Evolutionary conservation across 2,888 invertebrate genomes (phyloP), one percentile per base, ranked within the genome.

Genomic region (Masnerella sp.): DNA sequence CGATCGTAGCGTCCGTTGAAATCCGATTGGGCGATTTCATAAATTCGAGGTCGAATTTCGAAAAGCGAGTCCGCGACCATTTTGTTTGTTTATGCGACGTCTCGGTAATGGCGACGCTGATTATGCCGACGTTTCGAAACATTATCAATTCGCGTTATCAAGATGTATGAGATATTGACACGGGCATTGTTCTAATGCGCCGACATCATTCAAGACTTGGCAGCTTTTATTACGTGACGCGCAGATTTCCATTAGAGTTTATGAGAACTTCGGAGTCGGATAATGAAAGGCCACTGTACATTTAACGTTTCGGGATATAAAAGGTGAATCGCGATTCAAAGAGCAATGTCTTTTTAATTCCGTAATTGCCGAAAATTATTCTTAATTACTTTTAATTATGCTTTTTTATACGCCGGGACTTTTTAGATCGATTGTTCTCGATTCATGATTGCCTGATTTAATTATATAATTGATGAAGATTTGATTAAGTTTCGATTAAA

Each of bases 161-260:
- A 64, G 62, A 64, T 52, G 32, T 14, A 52, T 18, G 52, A 51
- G 42, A 17, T 43, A 34, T 12, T 30, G 59, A 28, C 47, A 38
- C 32, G 2, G 28, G 20, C 20, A 54, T 65, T 65, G 64, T 54
- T 65, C 34, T 20, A 45, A 45, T 38, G 45, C 38, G 28, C 7
- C 64, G 38, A 54, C 64, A 65, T 38, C 54, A 45, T 65, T 65
- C 54, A 45, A 54, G 52, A 20, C 38, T 32, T 38, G 64, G 15
- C 45, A 28, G 45, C 54, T 52, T 45, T 65, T 54, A 54, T 54
- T 54, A 54, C 30, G 38, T 11, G 36, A 47, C 64, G 38, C 34
- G 15, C 22, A 38, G 54, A 54, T 65, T 65, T 54, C 52, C 54
- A 65, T 65, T 54, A 54, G 22, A 54, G 64, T 54, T 65, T 45